These are phyloP conservation scores for Baryphthengus martii DNA, from an alignment of 2,113 vertebrate genomes.

Conservation along the genomic window DNA sequence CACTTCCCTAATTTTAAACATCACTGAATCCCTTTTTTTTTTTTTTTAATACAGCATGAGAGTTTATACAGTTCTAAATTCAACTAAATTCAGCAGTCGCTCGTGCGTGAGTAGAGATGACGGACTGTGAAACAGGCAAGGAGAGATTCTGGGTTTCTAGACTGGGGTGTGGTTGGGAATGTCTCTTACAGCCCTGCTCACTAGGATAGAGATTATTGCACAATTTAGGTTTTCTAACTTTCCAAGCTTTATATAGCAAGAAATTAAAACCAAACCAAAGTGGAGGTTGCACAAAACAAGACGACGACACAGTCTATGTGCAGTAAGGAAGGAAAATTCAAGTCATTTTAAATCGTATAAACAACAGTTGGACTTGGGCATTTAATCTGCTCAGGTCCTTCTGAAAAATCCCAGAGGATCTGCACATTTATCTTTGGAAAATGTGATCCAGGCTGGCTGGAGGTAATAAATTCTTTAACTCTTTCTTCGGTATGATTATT, in stretches of 20 bases:
- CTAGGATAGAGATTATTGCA: constrained; percentile 44
- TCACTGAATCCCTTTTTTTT: neutral
- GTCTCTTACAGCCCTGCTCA: constrained; percentile 56
- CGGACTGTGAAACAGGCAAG: constrained; percentile 74
- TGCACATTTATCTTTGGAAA: neutral
- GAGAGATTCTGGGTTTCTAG: constrained; percentile 44
- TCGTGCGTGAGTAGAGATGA: constrained; percentile 63
- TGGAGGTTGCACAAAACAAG: neutral
- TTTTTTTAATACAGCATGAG: neutral
- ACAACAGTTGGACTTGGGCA: neutral
- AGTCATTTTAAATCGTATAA: neutral
- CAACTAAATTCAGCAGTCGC: constrained; percentile 58
- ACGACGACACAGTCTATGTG: neutral
- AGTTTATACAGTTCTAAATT: neutral
- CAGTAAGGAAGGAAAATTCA: neutral
- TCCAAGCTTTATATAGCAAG: neutral
- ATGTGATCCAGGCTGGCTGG: neutral
- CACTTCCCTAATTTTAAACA: neutral
- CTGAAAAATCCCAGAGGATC: neutral
- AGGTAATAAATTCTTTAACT: neutral
- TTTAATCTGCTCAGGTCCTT: neutral
- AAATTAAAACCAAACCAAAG: neutral
- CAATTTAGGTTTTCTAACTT: neutral
- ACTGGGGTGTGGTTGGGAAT: constrained; percentile 57
- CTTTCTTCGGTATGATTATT: neutral